Conservation (phyloP, 2,797 vertebrate genomes). For the Pangasius djambal region DNA sequence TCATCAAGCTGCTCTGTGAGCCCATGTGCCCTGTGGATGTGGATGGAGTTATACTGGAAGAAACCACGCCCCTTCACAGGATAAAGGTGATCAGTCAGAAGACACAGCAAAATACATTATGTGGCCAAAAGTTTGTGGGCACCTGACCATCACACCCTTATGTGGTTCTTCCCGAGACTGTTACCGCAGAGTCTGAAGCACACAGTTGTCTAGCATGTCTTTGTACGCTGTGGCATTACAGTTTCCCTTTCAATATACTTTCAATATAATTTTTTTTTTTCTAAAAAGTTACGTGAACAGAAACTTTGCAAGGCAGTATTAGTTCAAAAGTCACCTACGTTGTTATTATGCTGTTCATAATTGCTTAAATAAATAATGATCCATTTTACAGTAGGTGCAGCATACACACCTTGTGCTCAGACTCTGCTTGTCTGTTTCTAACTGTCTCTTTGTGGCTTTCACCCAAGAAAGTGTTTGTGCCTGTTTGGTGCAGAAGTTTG, state of each 20-base stretch:
- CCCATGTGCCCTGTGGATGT: neutral
- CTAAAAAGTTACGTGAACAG: neutral
- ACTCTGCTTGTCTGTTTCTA: neutral
- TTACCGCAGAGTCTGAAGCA: too few species aligned
- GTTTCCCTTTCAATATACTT: neutral
- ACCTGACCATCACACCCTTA: too few species aligned
- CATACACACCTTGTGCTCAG: neutral
- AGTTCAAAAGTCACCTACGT: neutral
- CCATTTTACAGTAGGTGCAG: neutral
- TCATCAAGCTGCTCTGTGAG: neutral
- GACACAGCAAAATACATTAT: too few species aligned
- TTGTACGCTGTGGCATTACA: neutral
- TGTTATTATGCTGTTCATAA: neutral
- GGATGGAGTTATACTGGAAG: neutral
- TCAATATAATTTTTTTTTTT: neutral
- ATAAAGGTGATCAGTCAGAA: neutral
- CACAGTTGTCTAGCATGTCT: neutral
- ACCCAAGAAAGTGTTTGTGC: neutral
- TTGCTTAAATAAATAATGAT: neutral
- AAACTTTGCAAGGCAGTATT: neutral
- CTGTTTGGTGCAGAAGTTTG: neutral
- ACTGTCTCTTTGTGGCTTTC: neutral
- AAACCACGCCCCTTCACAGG: neutral
- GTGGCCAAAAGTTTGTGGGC: too few species aligned
- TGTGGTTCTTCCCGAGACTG: too few species aligned